Base-by-base conservation (phyloP, 2,888 invertebrate genomes). In the Drosophila lutescens region DNA sequence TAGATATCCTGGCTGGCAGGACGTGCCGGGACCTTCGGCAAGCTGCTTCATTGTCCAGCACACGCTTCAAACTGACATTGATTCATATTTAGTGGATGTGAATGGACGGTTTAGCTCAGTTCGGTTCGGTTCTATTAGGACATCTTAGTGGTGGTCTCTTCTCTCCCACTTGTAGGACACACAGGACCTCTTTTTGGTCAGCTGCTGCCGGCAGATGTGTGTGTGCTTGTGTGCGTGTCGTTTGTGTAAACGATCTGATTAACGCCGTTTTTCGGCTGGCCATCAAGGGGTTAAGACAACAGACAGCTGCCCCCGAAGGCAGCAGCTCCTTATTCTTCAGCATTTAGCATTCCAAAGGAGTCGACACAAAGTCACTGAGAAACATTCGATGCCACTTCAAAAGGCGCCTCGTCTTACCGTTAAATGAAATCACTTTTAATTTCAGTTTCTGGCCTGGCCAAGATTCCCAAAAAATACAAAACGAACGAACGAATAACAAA, bases 371-470 rank as follows among this genome's bases (percentile, higher is more conserved):
- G 50, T 58, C 40, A 50, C 38, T 30, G 55, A 26, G 46, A 40
- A 56, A 56, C 57, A 86, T 75, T 76, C 46, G 86, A 86, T 88
- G 89, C 86, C 74, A 86, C 86, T 86, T 86, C 86, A 89, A 86
- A 86, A 88, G 89, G 87, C 84, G 85, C 81, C 81, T 88, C 47
- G 23, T 51, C 72, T 88, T 86, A 86, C 89, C 86, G 86, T 89
- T 89, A 88, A 86, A 78, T 79, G 89, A 89, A 84, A 85, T 84
- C 84, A 84, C 84, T 89, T 84, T 89, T 89, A 81, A 89, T 85
- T 89, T 84, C 88, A 62, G 51, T 65, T 61, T 26, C 26, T 26
- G 26, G 41, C 26, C 59, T 51, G 74, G 71, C 57, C 56, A 62
- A 60, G 54, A 44, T 54, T 68, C 69, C 53, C 69, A 53, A 63